Base-by-base conservation (phyloP, 2,797 vertebrate species). In the Coilia nasus region DNA sequence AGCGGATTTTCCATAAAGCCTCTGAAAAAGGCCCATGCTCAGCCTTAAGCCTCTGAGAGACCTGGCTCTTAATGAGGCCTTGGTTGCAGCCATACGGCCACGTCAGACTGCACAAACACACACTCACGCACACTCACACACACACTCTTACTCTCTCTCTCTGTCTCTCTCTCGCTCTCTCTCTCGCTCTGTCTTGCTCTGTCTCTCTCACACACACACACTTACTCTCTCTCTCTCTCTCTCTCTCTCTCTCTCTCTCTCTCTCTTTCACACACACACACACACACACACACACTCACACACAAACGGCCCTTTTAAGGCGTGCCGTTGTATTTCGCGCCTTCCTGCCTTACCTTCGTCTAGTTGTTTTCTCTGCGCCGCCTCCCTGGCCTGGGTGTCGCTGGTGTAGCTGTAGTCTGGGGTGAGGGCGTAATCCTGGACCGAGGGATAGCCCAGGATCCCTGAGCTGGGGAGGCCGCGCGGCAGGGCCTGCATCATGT, bases 271-370 rank as follows among this genome's bases (percentile, higher is more conserved):
- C 46, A 47, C 46, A 10, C 46, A 47, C 46, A 47, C 46, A 10
- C 46, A 47, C 46, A 47, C 46, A 47, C 46, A 10, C 46, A 47
- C 46, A 47, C 4, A 47, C 46, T 4, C 46, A 47, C 46, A 47
- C 46, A 47, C 46, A 47, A 47, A 47, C 10, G 4, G 10, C 46
- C 46, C 46, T 47, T 47, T 47, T 4, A 47, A 54, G 9, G 35
- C 35, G 35, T 54, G 50, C 50, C 9, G 9, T 54, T 54, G 9
- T 54, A 14, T 14, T 54, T 54, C 35, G 3, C 9, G 50, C 50
- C 50, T 54, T 47, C 1, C 3, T 54, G 7, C 31, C 67, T 94
- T 96, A 99, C 98, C 97, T 96, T 96, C 95, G 91, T 94, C 96
- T 83, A 96, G 97, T 21, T 93, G 92, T 85, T 92, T 95, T 92